Base-by-base conservation (phyloP, 2,113 vertebrate species). In the Piaya cayana region DNA sequence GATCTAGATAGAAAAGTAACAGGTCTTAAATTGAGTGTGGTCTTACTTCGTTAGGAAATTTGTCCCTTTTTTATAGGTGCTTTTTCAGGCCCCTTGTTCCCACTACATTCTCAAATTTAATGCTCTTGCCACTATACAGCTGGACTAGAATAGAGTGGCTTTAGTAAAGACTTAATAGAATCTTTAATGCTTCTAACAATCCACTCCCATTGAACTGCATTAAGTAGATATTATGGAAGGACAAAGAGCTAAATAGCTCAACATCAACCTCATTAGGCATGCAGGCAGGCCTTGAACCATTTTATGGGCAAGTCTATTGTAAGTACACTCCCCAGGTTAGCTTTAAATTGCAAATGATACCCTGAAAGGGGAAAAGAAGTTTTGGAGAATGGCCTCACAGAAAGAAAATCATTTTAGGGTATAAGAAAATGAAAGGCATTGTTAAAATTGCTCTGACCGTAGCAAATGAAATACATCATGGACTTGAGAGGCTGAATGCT, bases 311-410 rank as follows among this genome's bases (percentile, higher is more conserved):
- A 98, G 91, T 56, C 98, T 98, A 99, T 99, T 99, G 99, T 99
- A 97, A 98, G 97, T 74, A 96, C 93, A 97, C 99, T 99, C 99
- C 98, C 99, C 98, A 99, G 99, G 99, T 99, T 99, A 99, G 99
- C 99, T 99, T 99, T 99, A 99, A 99, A 99, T 99, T 99, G 99
- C 99, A 99, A 99, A 99, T 99, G 98, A 99, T 98, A 98, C 97
- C 96, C 98, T 99, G 98, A 98, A 99, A 99, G 98, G 89, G 98
- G 71, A 96, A 97, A 96, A 98, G 95, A 97, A 98, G 96, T 97
- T 94, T 94, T 94, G 86, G 94, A 97, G 95, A 97, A 89, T 95
- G 97, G 97, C 97, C 97, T 98, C 98, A 98, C 98, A 98, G 98
- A 98, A 98, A 98, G 98, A 98, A 99, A 98, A 99, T 98, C 97